Evolutionary conservation across 2,113 vertebrate genomes (phyloP).

Genomic region (Cyanocitta stelleri): DNA sequence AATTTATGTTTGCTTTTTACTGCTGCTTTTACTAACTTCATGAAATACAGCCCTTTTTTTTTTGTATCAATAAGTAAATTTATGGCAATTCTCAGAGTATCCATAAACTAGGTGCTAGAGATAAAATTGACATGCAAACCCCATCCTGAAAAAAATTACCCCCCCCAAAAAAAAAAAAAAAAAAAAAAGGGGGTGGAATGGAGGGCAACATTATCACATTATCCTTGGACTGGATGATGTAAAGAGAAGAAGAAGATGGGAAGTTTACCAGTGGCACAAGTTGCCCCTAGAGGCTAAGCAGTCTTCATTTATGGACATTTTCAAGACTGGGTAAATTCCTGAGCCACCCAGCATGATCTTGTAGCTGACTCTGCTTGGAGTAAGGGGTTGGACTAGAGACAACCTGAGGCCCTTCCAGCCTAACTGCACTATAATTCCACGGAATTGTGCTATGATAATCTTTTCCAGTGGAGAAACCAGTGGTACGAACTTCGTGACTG

Average conservation of each 20-base stretch:
- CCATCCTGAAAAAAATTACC: neutral
- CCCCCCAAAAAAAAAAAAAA: neutral
- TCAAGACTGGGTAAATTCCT: neutral
- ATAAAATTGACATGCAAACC: neutral
- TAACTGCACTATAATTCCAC: neutral
- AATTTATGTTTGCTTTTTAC: neutral
- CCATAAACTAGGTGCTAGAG: neutral
- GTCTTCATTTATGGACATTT: neutral
- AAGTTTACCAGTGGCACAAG: neutral
- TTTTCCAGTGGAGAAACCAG: neutral
- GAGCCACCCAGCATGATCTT: neutral
- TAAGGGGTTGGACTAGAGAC: neutral
- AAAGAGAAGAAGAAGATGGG: neutral
- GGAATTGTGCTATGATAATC: neutral
- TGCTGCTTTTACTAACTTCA: neutral
- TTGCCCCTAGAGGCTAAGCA: neutral
- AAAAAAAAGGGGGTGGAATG: neutral
- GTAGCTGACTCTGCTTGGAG: neutral
- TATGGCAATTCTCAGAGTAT: neutral
- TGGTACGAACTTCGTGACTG: neutral
- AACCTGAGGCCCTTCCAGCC: neutral
- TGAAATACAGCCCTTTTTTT: neutral
- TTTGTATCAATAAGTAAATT: neutral
- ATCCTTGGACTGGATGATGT: neutral
- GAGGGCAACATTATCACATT: neutral